Evolutionary conservation across 2,888 invertebrate species (phyloP), one percentile per base, ranked within the genome.

Genomic region (Caenorhabditis virilis): DNA sequence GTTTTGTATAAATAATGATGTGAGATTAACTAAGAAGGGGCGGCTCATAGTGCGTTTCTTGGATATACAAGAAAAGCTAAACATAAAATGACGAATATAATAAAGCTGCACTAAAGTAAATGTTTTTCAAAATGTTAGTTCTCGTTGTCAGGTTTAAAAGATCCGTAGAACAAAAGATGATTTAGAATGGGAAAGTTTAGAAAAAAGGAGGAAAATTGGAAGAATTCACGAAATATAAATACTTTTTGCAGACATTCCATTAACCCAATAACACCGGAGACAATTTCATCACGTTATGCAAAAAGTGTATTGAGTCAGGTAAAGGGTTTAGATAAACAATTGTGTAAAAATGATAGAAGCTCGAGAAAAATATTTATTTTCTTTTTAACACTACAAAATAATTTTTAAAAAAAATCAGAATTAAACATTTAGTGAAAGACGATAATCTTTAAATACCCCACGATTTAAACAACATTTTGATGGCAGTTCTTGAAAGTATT

Each of bases 291-390:
- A n/a, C 47, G 54, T 43, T 67, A 55, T 36, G 53, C 69, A 3
- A 56, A 51, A 30, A 72, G 69, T 16, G 25, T 69, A 16, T 47
- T 72, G 30, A 67, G 69, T 38, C 69, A 68, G 60, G 63, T 65
- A 47, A n/a, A n/a, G n/a, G n/a, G n/a, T n/a, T n/a, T n/a, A n/a
- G n/a, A n/a, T n/a, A n/a, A n/a, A n/a, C n/a, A n/a, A n/a, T n/a
- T n/a, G n/a, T n/a, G n/a, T n/a, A n/a, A n/a, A n/a, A n/a, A n/a
- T n/a, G n/a, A n/a, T n/a, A n/a, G n/a, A n/a, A n/a, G n/a, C n/a
- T n/a, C n/a, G n/a, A n/a, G n/a, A n/a, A n/a, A 50, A 45, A 30
- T 9, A 15, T 6, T 38, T 6, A 42, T 42, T 42, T 22, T 20
- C 11, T 27, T 27, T 46, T 46, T 46, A 27, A n/a, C n/a, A 2